Evolutionary conservation across 2,888 invertebrate genomes (phyloP).

Genomic region (Ophion slaviceki): DNA sequence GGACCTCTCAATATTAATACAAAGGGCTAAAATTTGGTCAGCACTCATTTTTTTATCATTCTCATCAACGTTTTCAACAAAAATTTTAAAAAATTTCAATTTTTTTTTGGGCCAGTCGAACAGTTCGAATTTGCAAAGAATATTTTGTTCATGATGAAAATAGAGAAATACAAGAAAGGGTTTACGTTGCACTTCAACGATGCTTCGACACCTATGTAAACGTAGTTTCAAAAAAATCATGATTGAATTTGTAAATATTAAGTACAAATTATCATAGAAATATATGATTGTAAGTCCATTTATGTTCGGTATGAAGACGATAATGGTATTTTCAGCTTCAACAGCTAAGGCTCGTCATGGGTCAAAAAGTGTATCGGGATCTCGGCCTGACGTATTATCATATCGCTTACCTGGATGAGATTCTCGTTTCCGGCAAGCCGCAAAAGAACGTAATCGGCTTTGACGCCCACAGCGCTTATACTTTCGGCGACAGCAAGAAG

Average conservation of each 20-base stretch:
- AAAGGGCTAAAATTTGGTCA: no score
- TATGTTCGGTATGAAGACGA: not conserved
- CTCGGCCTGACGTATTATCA: slow-evolving; percentile 87
- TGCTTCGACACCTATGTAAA: not conserved
- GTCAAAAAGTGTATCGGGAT: slow-evolving; percentile 84
- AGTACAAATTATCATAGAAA: not conserved
- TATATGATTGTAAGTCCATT: not conserved
- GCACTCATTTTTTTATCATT: no score
- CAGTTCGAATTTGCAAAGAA: no score
- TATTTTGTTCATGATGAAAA: no score
- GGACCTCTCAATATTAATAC: no score
- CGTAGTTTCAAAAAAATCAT: not conserved
- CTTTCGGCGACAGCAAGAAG: slow-evolving; percentile 87
- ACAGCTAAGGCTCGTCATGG: slow-evolving; percentile 78
- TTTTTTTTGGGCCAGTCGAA: no score
- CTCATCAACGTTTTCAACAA: no score
- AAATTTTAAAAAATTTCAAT: no score
- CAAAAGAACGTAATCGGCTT: slow-evolving; percentile 86
- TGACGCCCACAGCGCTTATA: slow-evolving; percentile 86
- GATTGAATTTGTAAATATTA: not conserved
- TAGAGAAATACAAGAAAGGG: no score
- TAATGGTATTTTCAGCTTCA: slow-evolving; percentile 77
- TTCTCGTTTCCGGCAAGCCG: slow-evolving; percentile 85
- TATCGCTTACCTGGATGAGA: slow-evolving; percentile 86
- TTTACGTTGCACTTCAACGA: no score